Base-by-base conservation (phyloP, 2,888 invertebrate genomes). In the Scaptomyza tumidula region DNA sequence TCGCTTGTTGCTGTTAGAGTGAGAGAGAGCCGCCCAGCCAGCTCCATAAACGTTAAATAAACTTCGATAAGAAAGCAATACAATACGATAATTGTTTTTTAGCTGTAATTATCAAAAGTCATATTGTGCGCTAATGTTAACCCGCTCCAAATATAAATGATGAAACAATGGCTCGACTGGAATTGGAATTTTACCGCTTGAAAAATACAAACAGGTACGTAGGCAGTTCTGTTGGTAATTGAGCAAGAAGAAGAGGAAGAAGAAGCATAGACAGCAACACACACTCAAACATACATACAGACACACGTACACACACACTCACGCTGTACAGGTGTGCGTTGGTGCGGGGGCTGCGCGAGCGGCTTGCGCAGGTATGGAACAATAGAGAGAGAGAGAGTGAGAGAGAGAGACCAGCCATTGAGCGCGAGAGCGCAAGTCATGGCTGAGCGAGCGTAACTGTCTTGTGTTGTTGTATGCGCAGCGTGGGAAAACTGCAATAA, bases 221-320 rank as follows among this genome's bases (percentile, higher is more conserved):
- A 75, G 88, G 86, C 86, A 86, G 68, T 82, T 85, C 75, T 69
- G 72, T 87, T 86, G 82, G 77, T 79, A 87, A 77, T 83, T 87
- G 80, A 81, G 67, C 71, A 83, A 84, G 76, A 54, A 60, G 63
- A 60, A 53, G 76, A 65, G 68, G 71, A 65, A 78, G 78, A 65
- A 57, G 13, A 24, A 70, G 55, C 44, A 67, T 50, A 58, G 57
- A 52, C 41, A 61, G 50, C 48, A 61, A 66, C 45, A 58, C 45
- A 58, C 39, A 68, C 33, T 29, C 46, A 44, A 16, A 60, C 46
- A 54, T 24, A 56, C 49, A 61, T 41, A 45, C 53, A 62, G 48
- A 59, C 56, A 54, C 39, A 52, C 37, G 29, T n/a, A 41, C 24
- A 53, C 50, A 61, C 41, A 10, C 44, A 13, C 33, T 19, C 57